These are phyloP conservation scores for Potamilus streckersoni DNA, from an alignment of 1,140 invertebrate genomes.

Conservation along the genomic window DNA sequence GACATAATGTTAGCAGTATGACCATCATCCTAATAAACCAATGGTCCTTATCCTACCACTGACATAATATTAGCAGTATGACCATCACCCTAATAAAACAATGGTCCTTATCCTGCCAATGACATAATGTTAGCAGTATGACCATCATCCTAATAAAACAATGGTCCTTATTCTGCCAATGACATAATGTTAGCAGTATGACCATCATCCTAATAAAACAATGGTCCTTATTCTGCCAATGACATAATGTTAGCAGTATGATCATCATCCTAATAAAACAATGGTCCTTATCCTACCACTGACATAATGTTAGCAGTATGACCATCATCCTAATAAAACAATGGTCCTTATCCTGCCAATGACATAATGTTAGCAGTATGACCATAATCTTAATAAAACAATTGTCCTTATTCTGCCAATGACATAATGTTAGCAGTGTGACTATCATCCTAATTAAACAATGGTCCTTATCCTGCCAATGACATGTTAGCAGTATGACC, in stretches of 20 bases:
- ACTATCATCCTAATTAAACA: conserved; percentile 15
- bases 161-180: no score
- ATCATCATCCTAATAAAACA: conserved; percentile 13
- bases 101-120: no score
- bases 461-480: no score
- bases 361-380: background rate
- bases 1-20: background rate
- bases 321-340: conserved; percentile 14
- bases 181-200: background rate
- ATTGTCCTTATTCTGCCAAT: no score
- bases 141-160: conserved; percentile 14
- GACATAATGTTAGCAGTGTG: background rate
- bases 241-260: background rate
- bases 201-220: conserved; percentile 14
- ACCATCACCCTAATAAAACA: conserved; percentile 14
- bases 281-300: no score
- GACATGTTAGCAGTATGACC: background rate
- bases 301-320: background rate
- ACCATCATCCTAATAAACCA: conserved; percentile 14
- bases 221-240: no score
- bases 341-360: no score
- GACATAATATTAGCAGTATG: background rate
- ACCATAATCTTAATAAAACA: conserved; percentile 13
- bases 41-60: no score
- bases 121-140: background rate